Evolutionary conservation across 92 coral and sea anemone genomes (phyloP), one percentile per base, ranked within the genome.

Genomic region (Phymanthus crucifer): DNA sequence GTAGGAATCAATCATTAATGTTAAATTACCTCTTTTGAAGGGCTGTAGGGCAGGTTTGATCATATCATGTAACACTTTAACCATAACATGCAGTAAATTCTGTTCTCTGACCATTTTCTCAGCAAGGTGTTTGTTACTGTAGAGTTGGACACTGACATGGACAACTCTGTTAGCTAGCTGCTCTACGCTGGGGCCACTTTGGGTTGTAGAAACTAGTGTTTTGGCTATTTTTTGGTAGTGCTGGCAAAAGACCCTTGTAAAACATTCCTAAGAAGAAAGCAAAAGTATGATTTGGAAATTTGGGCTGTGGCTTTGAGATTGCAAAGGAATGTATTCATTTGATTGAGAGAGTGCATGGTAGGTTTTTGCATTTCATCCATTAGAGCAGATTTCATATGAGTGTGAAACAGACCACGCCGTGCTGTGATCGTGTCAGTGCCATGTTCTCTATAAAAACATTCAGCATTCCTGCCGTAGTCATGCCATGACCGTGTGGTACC

Each of bases 81-180:
- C 98, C 99, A 96, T 93, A 19, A 96, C 92, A 48, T 93, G 96
- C 33, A 96, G 85, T 40, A 96, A 85, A 77, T 96, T 96, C 86
- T 96, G 98, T 77, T 96, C 99, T 36, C 47, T 78, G 3, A 93
- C 99, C 84, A 96, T 94, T 67, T 89, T 96, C 86, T 89, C 94
- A 23, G 97, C 99, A 24, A 96, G 84, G 18, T 80, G 84, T 75
- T 91, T 91, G 86, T 96, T 96, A 71, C 99, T 96, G 64, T 93
- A 96, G 37, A 96, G 86, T 89, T 96, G 99, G 2, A 96, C 99
- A 85, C 99, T 96, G 78, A 96, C 94, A 67, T 96, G 99, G 13
- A 96, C 99, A 12, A 96, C 89, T 37, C 99, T 90, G 78, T 90
- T 96, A 36, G 99, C 94, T 54, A 96, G 90, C 35, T 96, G 98